phyloP scores from a whole-genome alignment of 2,888 invertebrate species.

The Pediacus dermestoides region DNA sequence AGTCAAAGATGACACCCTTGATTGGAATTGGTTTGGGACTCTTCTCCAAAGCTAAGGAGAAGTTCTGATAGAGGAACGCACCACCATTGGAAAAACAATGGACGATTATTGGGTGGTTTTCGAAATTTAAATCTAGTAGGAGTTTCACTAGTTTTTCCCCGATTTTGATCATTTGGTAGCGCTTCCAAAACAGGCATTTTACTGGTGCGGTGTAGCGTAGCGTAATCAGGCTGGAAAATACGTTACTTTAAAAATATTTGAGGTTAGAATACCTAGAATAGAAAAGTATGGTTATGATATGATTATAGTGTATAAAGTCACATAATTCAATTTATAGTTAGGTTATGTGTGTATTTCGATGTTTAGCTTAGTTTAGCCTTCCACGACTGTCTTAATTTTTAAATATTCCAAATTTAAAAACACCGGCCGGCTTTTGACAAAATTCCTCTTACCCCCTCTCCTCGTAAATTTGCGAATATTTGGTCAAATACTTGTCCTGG shows the following conservation, averaged over 20 bases:
- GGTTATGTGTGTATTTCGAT: no score
- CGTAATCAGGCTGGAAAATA: slow-evolving; percentile 63
- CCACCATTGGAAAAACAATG: slow-evolving; percentile 78
- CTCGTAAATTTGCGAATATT: slow-evolving; percentile 76
- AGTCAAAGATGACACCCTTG: slow-evolving; percentile 68
- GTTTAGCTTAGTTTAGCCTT: no score
- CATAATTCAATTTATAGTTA: no score
- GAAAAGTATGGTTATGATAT: no score
- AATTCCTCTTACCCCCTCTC: slow-evolving; percentile 62
- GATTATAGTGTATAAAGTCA: no score
- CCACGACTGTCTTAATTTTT: no score
- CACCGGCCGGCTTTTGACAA: slow-evolving; percentile 12
- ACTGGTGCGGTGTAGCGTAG: slow-evolving; percentile 68
- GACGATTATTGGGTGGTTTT: slow-evolving; percentile 68
- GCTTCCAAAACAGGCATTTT: slow-evolving; percentile 62
- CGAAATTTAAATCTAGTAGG: slow-evolving; percentile 63
- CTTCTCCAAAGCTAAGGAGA: slow-evolving; percentile 58
- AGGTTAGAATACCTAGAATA: no score
- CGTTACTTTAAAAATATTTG: no score
- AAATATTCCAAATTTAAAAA: slow-evolving; percentile 2
- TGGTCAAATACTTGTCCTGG: slow-evolving; percentile 71
- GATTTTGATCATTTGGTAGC: slow-evolving; percentile 58
- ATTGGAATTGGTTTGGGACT: slow-evolving; percentile 55
- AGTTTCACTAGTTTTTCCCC: slow-evolving; percentile 64
- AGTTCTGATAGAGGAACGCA: slow-evolving; percentile 66